These are phyloP conservation scores for Tetragnatha versicolor DNA, from an alignment of 1,140 invertebrate genomes.

Conservation along the genomic window DNA sequence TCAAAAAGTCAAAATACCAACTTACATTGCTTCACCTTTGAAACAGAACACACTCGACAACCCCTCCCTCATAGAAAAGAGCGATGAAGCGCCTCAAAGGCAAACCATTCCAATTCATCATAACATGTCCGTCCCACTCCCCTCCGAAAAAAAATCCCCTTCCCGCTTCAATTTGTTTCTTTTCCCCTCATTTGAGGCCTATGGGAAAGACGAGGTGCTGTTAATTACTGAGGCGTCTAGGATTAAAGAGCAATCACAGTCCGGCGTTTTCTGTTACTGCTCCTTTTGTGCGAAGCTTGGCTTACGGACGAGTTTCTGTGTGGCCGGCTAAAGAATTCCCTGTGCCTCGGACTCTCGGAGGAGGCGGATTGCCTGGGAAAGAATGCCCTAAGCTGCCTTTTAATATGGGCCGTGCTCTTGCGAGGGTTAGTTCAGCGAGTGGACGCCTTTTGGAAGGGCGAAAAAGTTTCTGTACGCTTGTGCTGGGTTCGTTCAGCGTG, in stretches of 20 bases:
- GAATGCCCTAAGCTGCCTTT: no score
- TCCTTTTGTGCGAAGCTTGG: constrained; percentile 29
- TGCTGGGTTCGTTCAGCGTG: no score
- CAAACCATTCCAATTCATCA: constrained; percentile 35
- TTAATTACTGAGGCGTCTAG: constrained; percentile 48
- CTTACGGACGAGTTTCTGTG: constrained; percentile 25
- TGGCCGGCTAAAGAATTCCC: neutral
- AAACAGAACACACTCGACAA: no score
- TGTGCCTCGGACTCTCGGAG: neutral
- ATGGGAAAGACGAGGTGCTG: constrained; percentile 50
- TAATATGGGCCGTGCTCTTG: no score
- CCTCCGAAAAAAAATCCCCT: constrained; percentile 31
- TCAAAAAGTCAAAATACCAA: no score
- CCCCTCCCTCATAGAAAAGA: no score
- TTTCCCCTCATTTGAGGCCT: constrained; percentile 38
- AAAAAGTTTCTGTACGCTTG: no score
- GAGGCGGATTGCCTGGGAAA: constrained; percentile 14
- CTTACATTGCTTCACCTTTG: no score
- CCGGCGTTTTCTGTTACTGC: constrained; percentile 34
- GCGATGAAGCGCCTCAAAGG: constrained; percentile 1
- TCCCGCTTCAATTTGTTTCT: constrained; percentile 43
- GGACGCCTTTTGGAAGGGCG: no score
- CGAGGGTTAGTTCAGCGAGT: no score
- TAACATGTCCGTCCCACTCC: constrained; percentile 36
- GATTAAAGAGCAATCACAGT: constrained; percentile 52